A percentile compares a stretch with the other conserved stretches of the same genome.
phyloP scores from a whole-genome alignment of 64 coral and sea anemone species.

The Montipora sp. region DNA sequence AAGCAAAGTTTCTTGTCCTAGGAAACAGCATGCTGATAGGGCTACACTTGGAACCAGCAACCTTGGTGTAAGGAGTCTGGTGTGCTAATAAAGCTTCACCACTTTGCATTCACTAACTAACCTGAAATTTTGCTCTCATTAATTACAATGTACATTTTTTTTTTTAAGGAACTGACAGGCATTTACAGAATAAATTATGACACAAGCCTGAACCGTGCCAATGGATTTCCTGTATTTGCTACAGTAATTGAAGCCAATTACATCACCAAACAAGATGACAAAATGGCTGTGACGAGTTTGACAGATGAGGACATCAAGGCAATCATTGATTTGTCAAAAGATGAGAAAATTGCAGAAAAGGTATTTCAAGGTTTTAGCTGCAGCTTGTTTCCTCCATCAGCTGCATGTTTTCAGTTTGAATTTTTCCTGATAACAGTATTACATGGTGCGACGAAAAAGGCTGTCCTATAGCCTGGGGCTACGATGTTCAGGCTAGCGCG shows the following conservation, averaged over 20 bases:
- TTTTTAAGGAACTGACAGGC: conserved; percentile 86
- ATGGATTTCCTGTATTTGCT: conserved; percentile 99
- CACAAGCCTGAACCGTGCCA: conserved; percentile 82
- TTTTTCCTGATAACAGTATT: no score
- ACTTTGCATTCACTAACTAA: no score
- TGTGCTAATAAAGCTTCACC: no score
- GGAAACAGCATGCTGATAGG: no score
- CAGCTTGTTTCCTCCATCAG: neutral
- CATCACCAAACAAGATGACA: conserved; percentile 99
- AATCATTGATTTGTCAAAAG: conserved; percentile 88
- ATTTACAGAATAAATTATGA: conserved; percentile 99
- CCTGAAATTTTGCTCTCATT: no score
- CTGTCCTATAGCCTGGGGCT: no score
- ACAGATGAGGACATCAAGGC: conserved; percentile 99
- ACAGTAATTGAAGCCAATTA: conserved; percentile 99
- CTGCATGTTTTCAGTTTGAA: neutral
- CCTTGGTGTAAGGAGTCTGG: no score
- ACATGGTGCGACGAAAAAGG: no score
- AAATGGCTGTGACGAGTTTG: conserved; percentile 96
- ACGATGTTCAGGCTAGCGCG: no score
- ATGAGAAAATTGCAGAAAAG: conserved; percentile 93
- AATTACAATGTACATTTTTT: neutral
- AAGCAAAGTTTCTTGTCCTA: no score
- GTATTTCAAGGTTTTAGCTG: conserved; percentile 21
- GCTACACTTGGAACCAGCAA: no score